These are phyloP conservation scores for Drosophila suzukii DNA, from an alignment of 1,140 invertebrate genomes.

Conservation along the genomic window DNA sequence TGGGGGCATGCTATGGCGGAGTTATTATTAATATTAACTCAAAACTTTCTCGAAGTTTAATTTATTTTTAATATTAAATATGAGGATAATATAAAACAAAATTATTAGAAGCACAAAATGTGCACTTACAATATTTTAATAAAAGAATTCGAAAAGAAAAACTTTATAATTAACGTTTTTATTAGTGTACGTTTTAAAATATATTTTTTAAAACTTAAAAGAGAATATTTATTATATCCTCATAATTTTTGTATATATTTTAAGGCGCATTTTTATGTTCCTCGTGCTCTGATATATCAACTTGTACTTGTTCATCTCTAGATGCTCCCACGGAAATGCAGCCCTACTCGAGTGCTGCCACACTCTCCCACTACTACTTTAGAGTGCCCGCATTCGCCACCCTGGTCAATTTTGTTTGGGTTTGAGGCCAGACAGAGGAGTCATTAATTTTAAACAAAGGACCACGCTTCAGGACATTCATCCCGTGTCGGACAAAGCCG, in stretches of 20 bases:
- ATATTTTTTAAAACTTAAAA: too few species aligned
- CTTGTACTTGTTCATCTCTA: neutral
- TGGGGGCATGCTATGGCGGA: constrained; percentile 1
- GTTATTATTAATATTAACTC: neutral
- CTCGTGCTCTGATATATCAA: neutral
- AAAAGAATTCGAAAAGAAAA: too few species aligned
- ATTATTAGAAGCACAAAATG: too few species aligned
- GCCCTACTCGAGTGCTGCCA: constrained; percentile 2
- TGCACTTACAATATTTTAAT: too few species aligned
- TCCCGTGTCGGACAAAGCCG: constrained; percentile 63
- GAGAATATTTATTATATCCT: too few species aligned
- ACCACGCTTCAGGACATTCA: constrained; percentile 77
- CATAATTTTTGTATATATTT: too few species aligned
- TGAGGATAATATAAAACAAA: too few species aligned
- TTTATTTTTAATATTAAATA: neutral
- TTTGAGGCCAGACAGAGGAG: constrained; percentile 72
- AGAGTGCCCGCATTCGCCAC: constrained; percentile 26
- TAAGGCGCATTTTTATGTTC: too few species aligned
- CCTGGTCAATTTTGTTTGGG: constrained; percentile 61
- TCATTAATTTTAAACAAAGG: constrained; percentile 77
- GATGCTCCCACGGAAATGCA: neutral
- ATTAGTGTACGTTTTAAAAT: too few species aligned
- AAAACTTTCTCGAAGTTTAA: neutral
- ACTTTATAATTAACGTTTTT: too few species aligned
- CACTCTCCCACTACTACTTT: constrained; percentile 2